Conservation (phyloP, 1,140 invertebrate species). For the Aphelinus certus region DNA sequence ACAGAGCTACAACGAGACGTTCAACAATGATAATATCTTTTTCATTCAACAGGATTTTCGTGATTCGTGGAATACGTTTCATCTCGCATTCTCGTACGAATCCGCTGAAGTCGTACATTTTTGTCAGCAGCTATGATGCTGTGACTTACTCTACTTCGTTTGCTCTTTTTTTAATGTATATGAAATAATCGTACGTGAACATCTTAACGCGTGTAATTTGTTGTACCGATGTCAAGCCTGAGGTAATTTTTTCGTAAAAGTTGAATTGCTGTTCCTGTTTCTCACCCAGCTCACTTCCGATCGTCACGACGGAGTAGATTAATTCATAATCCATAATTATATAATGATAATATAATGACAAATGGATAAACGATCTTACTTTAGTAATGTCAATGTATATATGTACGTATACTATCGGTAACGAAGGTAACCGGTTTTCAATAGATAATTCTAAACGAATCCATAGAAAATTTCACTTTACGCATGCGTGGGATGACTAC, state of each 20-base stretch:
- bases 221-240: background rate
- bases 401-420: constrained; percentile 28
- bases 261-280: background rate
- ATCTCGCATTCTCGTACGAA: background rate
- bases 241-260: constrained; percentile 20
- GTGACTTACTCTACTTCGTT: background rate
- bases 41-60: constrained; percentile 16
- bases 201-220: constrained; percentile 16
- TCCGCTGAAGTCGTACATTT: background rate
- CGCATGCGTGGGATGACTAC: constrained; percentile 56
- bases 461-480: constrained; percentile 53
- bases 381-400: constrained; percentile 25
- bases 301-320: background rate
- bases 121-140: background rate
- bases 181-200: constrained; percentile 42
- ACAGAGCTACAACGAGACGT: constrained; percentile 31
- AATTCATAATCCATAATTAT: constrained; percentile 28
- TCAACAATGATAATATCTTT: constrained; percentile 28
- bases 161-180: constrained; percentile 36
- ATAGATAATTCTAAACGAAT: constrained; percentile 32
- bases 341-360: constrained; percentile 25
- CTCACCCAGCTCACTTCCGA: background rate
- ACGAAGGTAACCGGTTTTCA: constrained; percentile 25
- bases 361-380: constrained; percentile 32
- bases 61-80: background rate